Conservation (phyloP, 1,140 invertebrate species). For the Gryllus bimaculatus region DNA sequence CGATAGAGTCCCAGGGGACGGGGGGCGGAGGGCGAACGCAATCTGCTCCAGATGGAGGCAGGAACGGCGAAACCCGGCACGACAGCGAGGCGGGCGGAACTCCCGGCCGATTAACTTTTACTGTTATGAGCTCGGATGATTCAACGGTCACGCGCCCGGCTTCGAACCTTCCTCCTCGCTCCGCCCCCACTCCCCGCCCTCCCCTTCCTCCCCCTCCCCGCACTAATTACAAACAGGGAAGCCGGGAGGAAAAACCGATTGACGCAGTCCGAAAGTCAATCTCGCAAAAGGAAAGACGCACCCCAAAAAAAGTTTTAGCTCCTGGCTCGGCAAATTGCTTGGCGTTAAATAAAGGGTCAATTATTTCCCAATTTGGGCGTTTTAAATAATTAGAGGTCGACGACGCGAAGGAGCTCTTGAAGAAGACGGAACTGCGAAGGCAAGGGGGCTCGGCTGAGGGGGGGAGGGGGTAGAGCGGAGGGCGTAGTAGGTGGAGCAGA, state of each 20-base stretch:
- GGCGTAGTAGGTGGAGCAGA: background rate
- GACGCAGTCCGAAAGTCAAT: background rate
- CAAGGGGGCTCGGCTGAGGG: background rate
- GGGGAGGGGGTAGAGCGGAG: background rate
- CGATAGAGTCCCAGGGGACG: too few species aligned
- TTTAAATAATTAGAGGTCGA: constrained; percentile 5
- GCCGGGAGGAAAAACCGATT: background rate
- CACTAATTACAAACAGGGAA: background rate
- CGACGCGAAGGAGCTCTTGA: background rate
- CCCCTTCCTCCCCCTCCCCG: background rate
- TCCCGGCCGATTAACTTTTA: too few species aligned
- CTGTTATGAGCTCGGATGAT: too few species aligned
- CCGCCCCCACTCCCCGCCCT: too few species aligned
- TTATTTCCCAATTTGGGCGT: constrained; percentile 2
- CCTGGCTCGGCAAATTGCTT: background rate
- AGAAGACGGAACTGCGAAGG: background rate
- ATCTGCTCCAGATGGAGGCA: too few species aligned
- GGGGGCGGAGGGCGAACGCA: too few species aligned
- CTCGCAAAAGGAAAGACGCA: background rate
- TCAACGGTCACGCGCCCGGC: too few species aligned
- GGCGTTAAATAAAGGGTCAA: background rate
- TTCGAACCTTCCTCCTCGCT: too few species aligned
- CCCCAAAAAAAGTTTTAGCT: background rate
- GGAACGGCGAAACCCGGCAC: too few species aligned
- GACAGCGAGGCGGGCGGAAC: too few species aligned